phyloP scores from a whole-genome alignment of 2,888 invertebrate genomes.

The Agrilus mali region DNA sequence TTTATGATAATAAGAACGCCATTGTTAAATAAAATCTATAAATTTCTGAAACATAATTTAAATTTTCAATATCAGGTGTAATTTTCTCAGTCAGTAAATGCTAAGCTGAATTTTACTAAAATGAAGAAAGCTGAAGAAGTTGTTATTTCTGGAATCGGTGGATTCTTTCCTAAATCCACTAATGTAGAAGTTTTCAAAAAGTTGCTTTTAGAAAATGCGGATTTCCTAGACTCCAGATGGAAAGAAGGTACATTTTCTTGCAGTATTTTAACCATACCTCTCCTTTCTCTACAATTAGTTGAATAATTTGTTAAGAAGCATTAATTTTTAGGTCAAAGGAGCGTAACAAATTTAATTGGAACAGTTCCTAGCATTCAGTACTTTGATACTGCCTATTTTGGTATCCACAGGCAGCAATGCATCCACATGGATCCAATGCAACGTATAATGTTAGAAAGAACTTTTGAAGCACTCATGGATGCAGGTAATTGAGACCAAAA shows the following conservation, averaged over 20 bases:
- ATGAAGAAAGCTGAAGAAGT: constrained; percentile 21
- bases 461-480: constrained; percentile 36
- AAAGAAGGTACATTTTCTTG: constrained; percentile 23
- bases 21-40: too few species aligned
- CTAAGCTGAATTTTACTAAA: constrained; percentile 2
- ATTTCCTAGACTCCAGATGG: constrained; percentile 25
- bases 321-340: constrained; percentile 23
- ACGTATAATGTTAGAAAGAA: constrained; percentile 31
- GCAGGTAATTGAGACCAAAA: constrained; percentile 30
- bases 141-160: constrained; percentile 39
- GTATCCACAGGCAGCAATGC: constrained; percentile 35
- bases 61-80: too few species aligned
- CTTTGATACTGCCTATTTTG: constrained; percentile 37
- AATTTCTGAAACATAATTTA: too few species aligned
- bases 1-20: too few species aligned
- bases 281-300: too few species aligned
- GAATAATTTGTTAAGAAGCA: too few species aligned
- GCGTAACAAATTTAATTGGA: constrained; percentile 29
- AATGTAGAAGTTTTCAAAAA: constrained; percentile 46
- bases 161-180: constrained; percentile 45
- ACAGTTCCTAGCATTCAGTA: constrained; percentile 24
- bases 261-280: too few species aligned
- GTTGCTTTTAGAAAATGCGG: constrained; percentile 35
- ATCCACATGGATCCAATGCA: constrained; percentile 37
- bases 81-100: too few species aligned